Evolutionary conservation across 2,113 vertebrate genomes (phyloP).

Genomic region (Tilapia sparmanii): DNA sequence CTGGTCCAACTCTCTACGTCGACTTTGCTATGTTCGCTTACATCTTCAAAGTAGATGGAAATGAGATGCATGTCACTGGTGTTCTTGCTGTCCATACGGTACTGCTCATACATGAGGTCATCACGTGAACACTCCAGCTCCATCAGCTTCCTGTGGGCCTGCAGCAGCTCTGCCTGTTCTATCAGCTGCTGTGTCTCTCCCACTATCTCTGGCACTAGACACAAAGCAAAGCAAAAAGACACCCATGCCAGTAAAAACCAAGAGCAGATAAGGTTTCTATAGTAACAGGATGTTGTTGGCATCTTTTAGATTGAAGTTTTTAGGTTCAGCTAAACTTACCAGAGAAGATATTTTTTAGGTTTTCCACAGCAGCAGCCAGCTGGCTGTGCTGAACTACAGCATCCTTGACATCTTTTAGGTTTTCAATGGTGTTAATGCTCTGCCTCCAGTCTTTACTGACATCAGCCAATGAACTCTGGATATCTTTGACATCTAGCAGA

Average conservation of each 20-base stretch:
- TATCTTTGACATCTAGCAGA: conserved; percentile 88
- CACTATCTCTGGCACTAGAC: conserved; percentile 91
- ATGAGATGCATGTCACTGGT: conserved; percentile 91
- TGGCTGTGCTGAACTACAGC: conserved; percentile 97
- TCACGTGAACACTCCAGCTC: conserved; percentile 93
- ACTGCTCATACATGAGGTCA: conserved; percentile 96
- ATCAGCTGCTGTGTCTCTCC: conserved; percentile 86
- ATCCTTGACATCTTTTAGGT: conserved; percentile 92
- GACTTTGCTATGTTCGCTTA: not conserved
- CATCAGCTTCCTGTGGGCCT: conserved; percentile 92
- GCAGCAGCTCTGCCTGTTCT: conserved; percentile 84
- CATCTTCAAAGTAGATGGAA: conserved; percentile 83
- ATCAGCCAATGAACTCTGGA: conserved; percentile 85
- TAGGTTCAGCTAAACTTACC: conserved; percentile 63
- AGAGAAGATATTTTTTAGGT: conserved; percentile 98
- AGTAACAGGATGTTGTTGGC: not conserved
- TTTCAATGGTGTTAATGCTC: conserved; percentile 97
- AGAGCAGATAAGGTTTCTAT: not conserved
- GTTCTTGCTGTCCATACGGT: conserved; percentile 93
- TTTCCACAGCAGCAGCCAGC: conserved; percentile 94
- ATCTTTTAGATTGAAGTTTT: not conserved
- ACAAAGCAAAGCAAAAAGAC: not conserved
- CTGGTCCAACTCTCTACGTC: not conserved
- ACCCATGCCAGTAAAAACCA: not conserved
- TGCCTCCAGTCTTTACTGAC: conserved; percentile 97